phyloP scores from a whole-genome alignment of 2,888 invertebrate genomes.

The Tinea trinotella region DNA sequence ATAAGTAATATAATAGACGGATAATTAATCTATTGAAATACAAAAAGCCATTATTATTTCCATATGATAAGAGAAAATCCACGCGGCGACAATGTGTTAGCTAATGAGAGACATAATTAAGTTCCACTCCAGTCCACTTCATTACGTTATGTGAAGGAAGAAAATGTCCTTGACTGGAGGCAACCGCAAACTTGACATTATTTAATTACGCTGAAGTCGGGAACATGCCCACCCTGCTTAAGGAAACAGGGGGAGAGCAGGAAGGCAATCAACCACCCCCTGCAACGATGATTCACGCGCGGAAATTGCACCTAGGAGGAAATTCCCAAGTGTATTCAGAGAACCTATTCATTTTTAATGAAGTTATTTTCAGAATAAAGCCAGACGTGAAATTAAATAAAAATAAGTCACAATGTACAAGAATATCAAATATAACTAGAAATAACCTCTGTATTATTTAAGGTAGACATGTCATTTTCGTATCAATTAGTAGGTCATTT shows the following conservation, averaged over 20 bases:
- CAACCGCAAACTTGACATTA: neutral
- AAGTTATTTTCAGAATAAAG: neutral
- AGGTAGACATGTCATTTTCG: too few relatives aligned
- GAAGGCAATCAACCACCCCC: neutral
- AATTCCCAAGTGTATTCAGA: neutral
- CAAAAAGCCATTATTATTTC: too few relatives aligned
- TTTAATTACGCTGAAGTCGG: neutral
- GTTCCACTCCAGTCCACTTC: neutral
- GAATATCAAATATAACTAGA: too few relatives aligned
- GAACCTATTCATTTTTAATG: neutral
- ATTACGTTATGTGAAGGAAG: neutral
- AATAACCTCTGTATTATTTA: too few relatives aligned
- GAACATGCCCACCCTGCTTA: neutral
- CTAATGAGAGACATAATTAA: neutral
- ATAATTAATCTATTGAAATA: too few relatives aligned
- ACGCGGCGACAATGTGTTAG: neutral
- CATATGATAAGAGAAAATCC: neutral
- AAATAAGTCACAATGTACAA: too few relatives aligned
- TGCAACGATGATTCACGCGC: neutral
- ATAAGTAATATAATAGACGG: too few relatives aligned
- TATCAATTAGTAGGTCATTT: too few relatives aligned
- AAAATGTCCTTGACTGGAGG: slow-evolving; percentile 1
- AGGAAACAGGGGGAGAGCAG: neutral
- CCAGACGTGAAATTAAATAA: neutral
- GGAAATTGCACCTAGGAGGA: slow-evolving; percentile 8